Evolutionary conservation across 2,113 vertebrate genomes (phyloP).

Genomic region (zebrafish (Danio rerio)): DNA sequence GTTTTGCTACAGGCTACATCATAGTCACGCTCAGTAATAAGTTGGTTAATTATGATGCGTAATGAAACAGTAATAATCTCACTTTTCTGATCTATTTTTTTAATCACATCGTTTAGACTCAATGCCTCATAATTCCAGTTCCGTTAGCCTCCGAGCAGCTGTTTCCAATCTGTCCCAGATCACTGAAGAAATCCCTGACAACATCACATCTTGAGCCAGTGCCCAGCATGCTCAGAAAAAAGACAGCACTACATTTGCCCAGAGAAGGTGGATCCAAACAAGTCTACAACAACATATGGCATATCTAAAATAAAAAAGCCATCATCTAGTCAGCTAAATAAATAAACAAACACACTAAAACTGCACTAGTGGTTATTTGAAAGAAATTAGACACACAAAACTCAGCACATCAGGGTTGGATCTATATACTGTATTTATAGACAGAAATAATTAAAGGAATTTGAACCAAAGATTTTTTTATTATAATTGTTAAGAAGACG

Average conservation of each 20-base stretch:
- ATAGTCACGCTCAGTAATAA: not conserved
- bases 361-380: not conserved
- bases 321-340: conserved; percentile 40
- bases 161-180: conserved; percentile 41
- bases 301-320: conserved; percentile 29
- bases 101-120: conserved; percentile 19
- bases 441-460: no score
- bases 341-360: not conserved
- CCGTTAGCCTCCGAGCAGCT: conserved; percentile 30
- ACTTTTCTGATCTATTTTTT: conserved; percentile 2
- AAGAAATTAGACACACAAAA: conserved; percentile 1
- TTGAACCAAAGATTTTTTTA: no score
- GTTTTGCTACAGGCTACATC: not conserved
- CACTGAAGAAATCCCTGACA: conserved; percentile 41
- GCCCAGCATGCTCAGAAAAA: conserved; percentile 34
- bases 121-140: conserved; percentile 19
- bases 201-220: conserved; percentile 45
- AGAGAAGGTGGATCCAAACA: conserved; percentile 44
- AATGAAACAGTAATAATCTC: conserved; percentile 6
- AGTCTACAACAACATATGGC: conserved; percentile 49
- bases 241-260: conserved; percentile 17
- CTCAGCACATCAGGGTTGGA: not conserved
- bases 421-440: no score
- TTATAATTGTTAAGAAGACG: no score
- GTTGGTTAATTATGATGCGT: not conserved